Base-by-base conservation (phyloP, 2,113 vertebrate genomes). In the Perognathus longimembris region DNA sequence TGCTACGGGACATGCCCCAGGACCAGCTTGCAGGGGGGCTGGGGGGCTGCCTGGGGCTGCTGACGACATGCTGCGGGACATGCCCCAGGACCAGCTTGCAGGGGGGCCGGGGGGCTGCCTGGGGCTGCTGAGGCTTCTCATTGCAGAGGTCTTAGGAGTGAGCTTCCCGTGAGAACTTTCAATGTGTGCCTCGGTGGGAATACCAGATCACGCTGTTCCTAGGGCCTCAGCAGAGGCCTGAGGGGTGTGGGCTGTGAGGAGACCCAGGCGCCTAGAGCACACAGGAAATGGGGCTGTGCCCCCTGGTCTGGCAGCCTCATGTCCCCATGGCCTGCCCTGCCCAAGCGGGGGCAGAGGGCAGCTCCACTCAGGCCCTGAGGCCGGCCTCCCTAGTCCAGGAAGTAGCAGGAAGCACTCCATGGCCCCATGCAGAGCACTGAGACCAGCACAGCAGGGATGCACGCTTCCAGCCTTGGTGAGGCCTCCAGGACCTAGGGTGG, bases 1-100 rank as follows among this genome's bases (percentile, higher is more conserved):
- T 99, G 99, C 98, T 99, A 76, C 98, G 99, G 83, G 97, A 94
- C 34, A 98, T 99, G 78, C 98, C 96, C 22, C 97, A 97, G 80
- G 98, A 98, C 50, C 97, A 97, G 0, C 95, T 99, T 42, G 97
- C 98, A 98, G 99, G 99, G 99, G 3, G 2, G 95, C 57, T 12
- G 24, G 66, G 26, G 42, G 42, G 42, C 42, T 45, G 7, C 42
- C 42, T n/a, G n/a, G n/a, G n/a, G n/a, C n/a, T n/a, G n/a, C n/a
- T n/a, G n/a, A n/a, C n/a, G n/a, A n/a, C n/a, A n/a, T n/a, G n/a
- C n/a, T n/a, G n/a, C n/a, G n/a, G n/a, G n/a, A n/a, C n/a, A n/a
- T n/a, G n/a, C n/a, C n/a, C n/a, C n/a, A n/a, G n/a, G n/a, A n/a
- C n/a, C n/a, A n/a, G n/a, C n/a, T n/a, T n/a, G n/a, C n/a, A n/a